Evolutionary conservation across 2,797 vertebrate species (phyloP).

Genomic region (Xenops minutus): DNA sequence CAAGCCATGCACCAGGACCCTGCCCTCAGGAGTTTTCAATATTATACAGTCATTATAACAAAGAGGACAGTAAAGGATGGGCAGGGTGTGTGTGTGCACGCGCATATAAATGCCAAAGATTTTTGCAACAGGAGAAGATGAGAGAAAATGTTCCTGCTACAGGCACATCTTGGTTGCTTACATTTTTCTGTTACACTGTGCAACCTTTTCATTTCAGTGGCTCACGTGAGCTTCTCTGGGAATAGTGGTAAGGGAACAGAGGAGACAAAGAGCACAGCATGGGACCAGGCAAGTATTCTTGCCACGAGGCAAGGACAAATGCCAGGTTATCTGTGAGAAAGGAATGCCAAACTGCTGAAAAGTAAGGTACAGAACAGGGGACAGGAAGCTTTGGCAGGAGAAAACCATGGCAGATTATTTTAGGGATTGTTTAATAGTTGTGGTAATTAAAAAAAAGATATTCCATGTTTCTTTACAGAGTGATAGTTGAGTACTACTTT

Average conservation of each 20-base stretch:
- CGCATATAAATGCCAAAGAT: background rate
- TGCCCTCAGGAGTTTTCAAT: slow-evolving; percentile 29
- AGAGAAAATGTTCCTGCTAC: slow-evolving; percentile 13
- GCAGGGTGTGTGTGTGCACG: slow-evolving; percentile 2
- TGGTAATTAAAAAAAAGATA: background rate
- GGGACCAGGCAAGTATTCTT: slow-evolving; percentile 5
- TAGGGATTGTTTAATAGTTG: background rate
- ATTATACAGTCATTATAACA: background rate
- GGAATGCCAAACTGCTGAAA: slow-evolving; percentile 1
- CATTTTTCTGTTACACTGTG: background rate
- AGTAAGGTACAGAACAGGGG: background rate
- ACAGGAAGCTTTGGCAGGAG: background rate
- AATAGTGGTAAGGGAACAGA: background rate
- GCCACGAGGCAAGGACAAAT: background rate
- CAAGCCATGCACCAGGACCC: background rate
- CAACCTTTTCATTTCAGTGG: background rate
- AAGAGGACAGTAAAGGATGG: slow-evolving; percentile 31
- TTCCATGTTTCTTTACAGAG: background rate
- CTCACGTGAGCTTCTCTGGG: background rate
- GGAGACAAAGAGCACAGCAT: background rate
- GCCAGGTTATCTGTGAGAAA: background rate
- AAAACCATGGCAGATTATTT: background rate
- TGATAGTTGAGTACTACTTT: background rate
- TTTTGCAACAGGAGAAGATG: slow-evolving; percentile 29
- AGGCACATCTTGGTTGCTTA: background rate